Percentiles rank a stretch among this genome's conserved stretches.
Conservation (phyloP, 2,797 vertebrate species). For the Gymnodraco acuticeps region DNA sequence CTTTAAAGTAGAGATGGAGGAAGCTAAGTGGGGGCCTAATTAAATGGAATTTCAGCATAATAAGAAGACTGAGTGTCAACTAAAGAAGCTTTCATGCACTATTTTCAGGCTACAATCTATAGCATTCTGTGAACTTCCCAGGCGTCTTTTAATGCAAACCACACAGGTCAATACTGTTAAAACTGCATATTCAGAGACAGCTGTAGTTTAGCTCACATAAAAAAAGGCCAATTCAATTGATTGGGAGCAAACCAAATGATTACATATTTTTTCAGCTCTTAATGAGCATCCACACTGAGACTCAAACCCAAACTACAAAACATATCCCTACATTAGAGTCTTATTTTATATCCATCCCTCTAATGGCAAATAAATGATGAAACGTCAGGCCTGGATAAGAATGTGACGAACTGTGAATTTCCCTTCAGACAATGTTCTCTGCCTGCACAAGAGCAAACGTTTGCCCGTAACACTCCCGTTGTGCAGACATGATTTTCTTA, state of each 20-base stretch:
- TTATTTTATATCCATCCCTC: constrained; percentile 3
- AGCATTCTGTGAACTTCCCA: constrained; percentile 24
- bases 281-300: constrained; percentile 37
- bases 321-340: constrained; percentile 18
- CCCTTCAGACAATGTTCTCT: constrained; percentile 27
- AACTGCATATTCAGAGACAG: constrained; percentile 51
- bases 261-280: constrained; percentile 24
- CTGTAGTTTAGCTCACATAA: constrained; percentile 36
- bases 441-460: constrained; percentile 26
- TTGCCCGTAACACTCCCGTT: constrained; percentile 31
- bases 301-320: constrained; percentile 18
- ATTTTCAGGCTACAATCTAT: constrained; percentile 33
- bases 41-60: constrained; percentile 76
- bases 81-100: constrained; percentile 45
- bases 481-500: constrained; percentile 24
- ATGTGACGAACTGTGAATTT: constrained; percentile 29
- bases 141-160: constrained; percentile 56
- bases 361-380: constrained; percentile 44
- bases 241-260: constrained; percentile 31
- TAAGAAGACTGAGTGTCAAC: constrained; percentile 56
- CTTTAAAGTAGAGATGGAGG: constrained; percentile 58
- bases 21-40: constrained; percentile 70
- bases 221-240: constrained; percentile 21
- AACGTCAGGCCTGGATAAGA: constrained; percentile 43
- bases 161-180: constrained; percentile 55